Evolutionary conservation across 2,113 vertebrate genomes (phyloP).

Genomic region (Malaclemys terrapin): DNA sequence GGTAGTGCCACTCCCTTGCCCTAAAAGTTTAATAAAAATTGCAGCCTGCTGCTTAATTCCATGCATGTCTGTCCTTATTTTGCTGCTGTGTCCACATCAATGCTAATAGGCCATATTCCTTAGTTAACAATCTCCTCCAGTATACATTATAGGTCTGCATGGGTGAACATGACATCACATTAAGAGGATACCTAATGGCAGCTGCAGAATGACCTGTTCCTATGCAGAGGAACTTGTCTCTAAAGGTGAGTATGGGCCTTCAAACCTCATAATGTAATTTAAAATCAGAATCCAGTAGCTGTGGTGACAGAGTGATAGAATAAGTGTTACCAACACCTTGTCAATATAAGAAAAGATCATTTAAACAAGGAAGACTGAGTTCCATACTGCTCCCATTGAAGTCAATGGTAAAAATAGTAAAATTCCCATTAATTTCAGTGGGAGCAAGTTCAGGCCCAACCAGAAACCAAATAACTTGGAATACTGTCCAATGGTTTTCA

Average conservation of each 20-base stretch:
- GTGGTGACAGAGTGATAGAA: background rate
- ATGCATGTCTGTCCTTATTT: too few relatives aligned
- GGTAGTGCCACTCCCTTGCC: too few relatives aligned
- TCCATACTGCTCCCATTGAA: fast-evolving
- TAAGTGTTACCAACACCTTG: background rate
- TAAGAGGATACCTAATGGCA: background rate
- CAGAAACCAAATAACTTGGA: background rate
- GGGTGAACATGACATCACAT: too few relatives aligned
- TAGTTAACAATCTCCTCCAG: too few relatives aligned
- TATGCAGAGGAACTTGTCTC: background rate
- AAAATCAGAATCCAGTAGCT: background rate
- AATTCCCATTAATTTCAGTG: background rate
- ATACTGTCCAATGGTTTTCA: background rate
- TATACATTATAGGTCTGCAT: too few relatives aligned
- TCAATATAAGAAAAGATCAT: background rate
- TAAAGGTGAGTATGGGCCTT: background rate
- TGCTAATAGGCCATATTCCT: too few relatives aligned
- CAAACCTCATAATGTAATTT: background rate
- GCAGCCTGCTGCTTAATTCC: too few relatives aligned
- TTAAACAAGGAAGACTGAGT: background rate
- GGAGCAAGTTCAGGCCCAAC: background rate
- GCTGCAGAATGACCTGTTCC: background rate
- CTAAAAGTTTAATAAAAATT: too few relatives aligned
- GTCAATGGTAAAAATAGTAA: background rate
- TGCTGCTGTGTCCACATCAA: too few relatives aligned